Evolutionary conservation across 2,113 vertebrate genomes (phyloP).

Genomic region (Micronisus gabar): DNA sequence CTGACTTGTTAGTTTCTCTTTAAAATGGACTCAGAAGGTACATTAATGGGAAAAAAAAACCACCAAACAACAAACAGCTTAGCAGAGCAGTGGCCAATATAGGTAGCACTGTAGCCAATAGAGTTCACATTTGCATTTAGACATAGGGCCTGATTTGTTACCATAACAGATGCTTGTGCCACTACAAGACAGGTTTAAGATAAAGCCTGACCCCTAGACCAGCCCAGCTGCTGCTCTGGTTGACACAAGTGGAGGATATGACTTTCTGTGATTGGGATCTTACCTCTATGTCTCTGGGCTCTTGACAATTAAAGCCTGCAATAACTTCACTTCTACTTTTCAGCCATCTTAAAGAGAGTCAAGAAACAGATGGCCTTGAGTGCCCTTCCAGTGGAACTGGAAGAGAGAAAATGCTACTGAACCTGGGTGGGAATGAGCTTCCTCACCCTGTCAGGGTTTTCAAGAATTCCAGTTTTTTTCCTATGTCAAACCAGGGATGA

Average conservation of each 20-base stretch:
- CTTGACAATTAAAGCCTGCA: background rate
- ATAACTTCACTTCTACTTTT: background rate
- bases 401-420: background rate
- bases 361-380: background rate
- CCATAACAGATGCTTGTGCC: background rate
- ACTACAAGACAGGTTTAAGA: fast-evolving
- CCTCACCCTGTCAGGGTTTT: background rate
- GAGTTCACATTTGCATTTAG: background rate
- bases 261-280: background rate
- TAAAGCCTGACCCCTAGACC: background rate
- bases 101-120: background rate
- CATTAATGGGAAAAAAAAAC: background rate
- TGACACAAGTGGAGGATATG: background rate
- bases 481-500: background rate
- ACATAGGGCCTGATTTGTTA: background rate
- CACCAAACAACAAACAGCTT: background rate
- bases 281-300: background rate
- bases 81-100: background rate
- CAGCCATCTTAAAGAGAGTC: background rate
- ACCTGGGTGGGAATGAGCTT: background rate
- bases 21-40: background rate
- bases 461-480: slow-evolving; percentile 35
- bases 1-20: slow-evolving; percentile 42
- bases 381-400: background rate
- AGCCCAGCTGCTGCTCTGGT: background rate